Evolutionary conservation across 2,113 vertebrate genomes (phyloP), one percentile per base, ranked within the genome.

Genomic region (Gopherus evgoodei): DNA sequence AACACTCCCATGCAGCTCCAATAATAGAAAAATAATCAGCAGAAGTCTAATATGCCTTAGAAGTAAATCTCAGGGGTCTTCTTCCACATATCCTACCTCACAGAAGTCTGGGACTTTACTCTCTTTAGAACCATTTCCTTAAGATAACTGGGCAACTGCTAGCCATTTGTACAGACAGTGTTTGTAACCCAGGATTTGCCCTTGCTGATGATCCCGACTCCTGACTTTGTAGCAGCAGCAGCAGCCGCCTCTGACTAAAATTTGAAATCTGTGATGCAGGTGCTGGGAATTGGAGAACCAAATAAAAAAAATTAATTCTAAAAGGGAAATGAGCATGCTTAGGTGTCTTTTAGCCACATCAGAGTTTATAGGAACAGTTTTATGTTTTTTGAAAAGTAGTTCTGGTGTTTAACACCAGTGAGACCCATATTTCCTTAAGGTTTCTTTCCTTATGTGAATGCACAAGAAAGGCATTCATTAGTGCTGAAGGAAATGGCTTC

Each of bases 311-410:
- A 17, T 1, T 69, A 35, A 7, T 49, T 86, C 5, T 88, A 54
- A 49, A 76, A 44, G 11, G n/a, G 24, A 69, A 47, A 56, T 57
- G 44, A 4, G 5, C 0, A 21, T 90, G 54, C 91, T 11, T 44
- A 82, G 19, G 54, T 10, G 65, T 49, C 72, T 90, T 93, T 87
- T 87, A 59, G 49, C 47, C 59, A 89, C 84, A 94, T 86, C 87
- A 90, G 49, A 81, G 35, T 90, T 44, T 93, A 49, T 83, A 5
- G 29, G 87, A 93, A 81, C n/a, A 93, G 83, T 84, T 84, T 96
- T 95, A 83, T 91, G 87, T 53, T 54, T 47, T 97, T 89, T 94
- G 82, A 83, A 90, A 87, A 96, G 53, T 65, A 92, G 78, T 95
- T 88, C 78, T 50, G 44, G 81, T 31, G 38, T 94, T 91, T 87